Base-by-base conservation (phyloP, 2,888 invertebrate species). In the Ormyrus labotus region DNA sequence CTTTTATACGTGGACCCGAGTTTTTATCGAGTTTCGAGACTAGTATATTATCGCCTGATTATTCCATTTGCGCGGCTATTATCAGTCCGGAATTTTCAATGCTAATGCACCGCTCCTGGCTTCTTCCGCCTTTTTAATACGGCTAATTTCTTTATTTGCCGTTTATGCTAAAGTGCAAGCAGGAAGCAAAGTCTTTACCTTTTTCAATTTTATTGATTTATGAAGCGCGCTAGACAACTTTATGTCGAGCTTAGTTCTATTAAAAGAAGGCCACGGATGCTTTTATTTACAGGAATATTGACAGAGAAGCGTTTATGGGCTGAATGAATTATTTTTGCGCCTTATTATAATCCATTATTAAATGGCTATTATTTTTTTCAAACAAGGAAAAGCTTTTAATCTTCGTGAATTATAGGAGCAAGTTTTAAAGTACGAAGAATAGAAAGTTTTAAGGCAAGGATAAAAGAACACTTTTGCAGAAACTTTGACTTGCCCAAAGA, bases 41-140 rank as follows among this genome's bases (percentile, higher is more conserved):
- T 5, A 9, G 10, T 19, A 13, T 60, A 61, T 69, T 73, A 57
- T 45, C 34, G 67, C 13, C 6, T 58, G 57, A 79, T 69, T 73
- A 73, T 74, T 57, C 13, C 48, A 45, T 70, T 75, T 65, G 65
- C 60, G 53, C 11, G 74, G 57, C 57, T 64, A 58, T 74, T 79
- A 79, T 69, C 45, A 8, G 50, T 10, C n/a, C 34, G 19, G 53
- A 61, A 53, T 67, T 71, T 34, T 60, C 10, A 65, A 71, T 71
- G 57, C 5, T n/a, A 34, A 50, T n/a, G 51, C 5, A 6, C 19
- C 47, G n/a, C 65, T 75, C 13, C 34, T 19, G 9, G 6, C 72
- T 34, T 61, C 9, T 34, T 13, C n/a, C 11, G 58, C n/a, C 19
- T 55, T n/a, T 55, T 57, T 57, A 45, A 57, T 48, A 53, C 10